A percentile compares a stretch with the other conserved stretches of the same genome.
phyloP scores from a whole-genome alignment of 2,797 vertebrate species.

The Ctenochaetus hawaiiensis region DNA sequence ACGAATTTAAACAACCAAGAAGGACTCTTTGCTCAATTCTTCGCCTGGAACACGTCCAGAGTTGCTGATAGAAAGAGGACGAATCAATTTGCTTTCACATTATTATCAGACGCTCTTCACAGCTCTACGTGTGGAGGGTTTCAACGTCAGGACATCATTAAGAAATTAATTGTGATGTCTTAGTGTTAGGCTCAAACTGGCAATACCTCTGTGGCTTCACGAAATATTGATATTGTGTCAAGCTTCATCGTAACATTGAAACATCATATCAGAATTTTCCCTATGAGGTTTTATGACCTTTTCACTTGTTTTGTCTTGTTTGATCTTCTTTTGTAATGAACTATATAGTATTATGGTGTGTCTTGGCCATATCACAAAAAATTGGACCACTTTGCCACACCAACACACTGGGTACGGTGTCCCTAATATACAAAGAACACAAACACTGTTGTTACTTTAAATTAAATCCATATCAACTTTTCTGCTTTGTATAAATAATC shows the following conservation, averaged over 20 bases:
- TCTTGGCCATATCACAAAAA: not conserved
- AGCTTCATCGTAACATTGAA: not conserved
- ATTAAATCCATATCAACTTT: not conserved
- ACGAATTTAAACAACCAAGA: constrained; percentile 67
- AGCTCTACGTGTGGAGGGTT: constrained; percentile 32
- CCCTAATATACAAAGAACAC: not conserved
- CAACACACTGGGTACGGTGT: no score
- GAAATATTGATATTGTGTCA: not conserved
- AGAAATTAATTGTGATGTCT: constrained; percentile 23
- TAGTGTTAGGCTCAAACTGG: constrained; percentile 1
- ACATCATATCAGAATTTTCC: not conserved
- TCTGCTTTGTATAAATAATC: not conserved
- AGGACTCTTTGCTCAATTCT: constrained; percentile 59
- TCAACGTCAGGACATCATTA: constrained; percentile 23
- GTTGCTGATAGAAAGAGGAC: constrained; percentile 55
- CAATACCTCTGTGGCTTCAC: not conserved
- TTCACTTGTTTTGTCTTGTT: not conserved
- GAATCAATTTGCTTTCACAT: constrained; percentile 62
- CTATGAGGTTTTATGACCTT: not conserved
- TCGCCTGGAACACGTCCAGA: constrained; percentile 58
- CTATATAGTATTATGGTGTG: not conserved
- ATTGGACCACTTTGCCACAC: not conserved
- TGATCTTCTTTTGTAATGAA: no score
- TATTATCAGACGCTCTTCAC: constrained; percentile 55
- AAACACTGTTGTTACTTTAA: not conserved